Evolutionary conservation across 1,140 invertebrate species (phyloP).

Genomic region (Dendrolimus kikuchii): DNA sequence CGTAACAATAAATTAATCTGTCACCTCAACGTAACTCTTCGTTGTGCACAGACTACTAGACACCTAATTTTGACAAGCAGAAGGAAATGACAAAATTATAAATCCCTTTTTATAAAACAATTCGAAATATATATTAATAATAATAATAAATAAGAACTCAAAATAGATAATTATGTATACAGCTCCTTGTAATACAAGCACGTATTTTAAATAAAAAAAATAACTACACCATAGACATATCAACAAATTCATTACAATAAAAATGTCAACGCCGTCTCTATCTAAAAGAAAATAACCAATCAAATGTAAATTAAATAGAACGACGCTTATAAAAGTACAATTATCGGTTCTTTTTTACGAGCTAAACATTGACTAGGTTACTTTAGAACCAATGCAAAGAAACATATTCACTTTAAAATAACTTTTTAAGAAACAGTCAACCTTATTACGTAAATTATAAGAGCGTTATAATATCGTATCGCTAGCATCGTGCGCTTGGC

Average conservation of each 20-base stretch:
- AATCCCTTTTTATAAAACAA: too few relatives aligned
- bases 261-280: conserved; percentile 35
- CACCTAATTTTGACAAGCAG: too few relatives aligned
- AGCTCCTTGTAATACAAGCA: too few relatives aligned
- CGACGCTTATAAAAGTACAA: conserved; percentile 51
- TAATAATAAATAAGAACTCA: too few relatives aligned
- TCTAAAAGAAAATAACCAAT: conserved; percentile 23
- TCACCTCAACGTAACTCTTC: too few relatives aligned
- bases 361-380: conserved; percentile 49
- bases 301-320: conserved; percentile 62
- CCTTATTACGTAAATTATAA: conserved; percentile 2
- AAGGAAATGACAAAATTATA: too few relatives aligned
- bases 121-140: too few relatives aligned
- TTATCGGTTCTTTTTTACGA: conserved; percentile 58
- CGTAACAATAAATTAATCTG: too few relatives aligned
- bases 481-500: too few relatives aligned
- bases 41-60: too few relatives aligned
- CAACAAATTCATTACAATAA: conserved; percentile 63
- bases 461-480: background rate
- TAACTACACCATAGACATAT: conserved; percentile 13
- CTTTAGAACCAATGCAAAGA: conserved; percentile 3
- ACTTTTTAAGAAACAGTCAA: background rate
- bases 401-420: background rate
- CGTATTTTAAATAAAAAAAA: too few relatives aligned
- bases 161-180: too few relatives aligned